Evolutionary conservation across 92 coral and sea anemone genomes (phyloP).

Genomic region (Epizoanthus illoricatus): DNA sequence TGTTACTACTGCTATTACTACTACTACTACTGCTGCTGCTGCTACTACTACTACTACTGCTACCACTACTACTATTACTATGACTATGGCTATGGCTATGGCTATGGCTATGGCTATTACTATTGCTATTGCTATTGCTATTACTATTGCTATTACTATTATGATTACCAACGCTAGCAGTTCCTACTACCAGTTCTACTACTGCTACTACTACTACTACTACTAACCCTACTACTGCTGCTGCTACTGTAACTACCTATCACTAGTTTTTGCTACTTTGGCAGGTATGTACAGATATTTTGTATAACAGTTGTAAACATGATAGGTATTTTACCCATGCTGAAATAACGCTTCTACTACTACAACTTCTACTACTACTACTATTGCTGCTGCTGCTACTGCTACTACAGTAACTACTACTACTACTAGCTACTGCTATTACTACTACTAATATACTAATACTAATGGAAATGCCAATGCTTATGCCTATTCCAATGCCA

Average conservation of each 20-base stretch:
- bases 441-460: too few relatives aligned
- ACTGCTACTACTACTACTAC: too few relatives aligned
- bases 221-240: too few relatives aligned
- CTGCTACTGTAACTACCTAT: too few relatives aligned
- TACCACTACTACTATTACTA: slow-evolving; percentile 8
- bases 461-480: neutral
- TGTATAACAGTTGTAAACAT: too few relatives aligned
- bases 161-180: neutral
- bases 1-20: slow-evolving; percentile 3
- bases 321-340: too few relatives aligned
- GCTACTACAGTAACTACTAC: slow-evolving; percentile 9
- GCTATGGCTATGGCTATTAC: neutral
- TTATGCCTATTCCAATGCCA: neutral
- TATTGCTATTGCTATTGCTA: neutral
- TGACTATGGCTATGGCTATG: neutral
- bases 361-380: neutral
- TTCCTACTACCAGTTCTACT: too few relatives aligned
- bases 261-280: too few relatives aligned
- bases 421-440: neutral
- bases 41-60: neutral
- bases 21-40: neutral
- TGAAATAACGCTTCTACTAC: neutral
- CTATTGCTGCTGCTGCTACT: neutral
- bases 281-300: too few relatives aligned
- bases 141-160: slow-evolving; percentile 3